Base-by-base conservation (phyloP, 1,140 invertebrate genomes). In the Bradynema listronoti region DNA sequence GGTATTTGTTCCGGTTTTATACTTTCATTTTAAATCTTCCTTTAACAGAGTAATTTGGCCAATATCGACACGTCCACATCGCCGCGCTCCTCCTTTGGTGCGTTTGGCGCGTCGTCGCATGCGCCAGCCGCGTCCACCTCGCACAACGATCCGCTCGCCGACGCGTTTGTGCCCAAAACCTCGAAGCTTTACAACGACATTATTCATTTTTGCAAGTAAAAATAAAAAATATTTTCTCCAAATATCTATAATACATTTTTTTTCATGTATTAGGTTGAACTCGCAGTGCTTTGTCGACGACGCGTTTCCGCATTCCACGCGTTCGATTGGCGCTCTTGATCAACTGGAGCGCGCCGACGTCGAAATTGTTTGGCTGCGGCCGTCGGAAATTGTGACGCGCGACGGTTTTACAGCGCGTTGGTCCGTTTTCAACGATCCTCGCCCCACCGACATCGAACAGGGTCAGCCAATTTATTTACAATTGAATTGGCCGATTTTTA, bases 371-470 rank as follows among this genome's bases (percentile, higher is more conserved):
- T 75, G 73, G 73, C 46, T 73, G n/a, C 57, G 75, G 22, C 73
- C 73, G 7, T 39, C 56, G 0, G 46, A 73, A 36, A 75, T 75
- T 22, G 58, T 56, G 39, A 78, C 74, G 14, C 68, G 65, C 50
- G 74, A 76, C 41, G 71, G 70, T 2, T 25, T 61, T 16, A 32
- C 36, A 1, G 67, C 32, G 29, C 57, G 55, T 11, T 76, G 75
- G 75, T 54, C 59, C 0, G 68, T 76, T 27, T 75, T 77, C 43
- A 68, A 67, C 33, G 68, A 76, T 57, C 73, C 75, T 11, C 41
- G 60, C 51, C 67, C 73, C 14, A 71, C 75, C 5, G 74, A 76
- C 47, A 76, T 76, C 42, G 75, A 76, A 46, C 74, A 76, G 52
- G 74, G 72, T 42, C 16, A 53, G 11, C 19, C 14, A 30, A 30